Base-by-base conservation (phyloP, 1,140 invertebrate species). In the Hylaeus anthracinus region DNA sequence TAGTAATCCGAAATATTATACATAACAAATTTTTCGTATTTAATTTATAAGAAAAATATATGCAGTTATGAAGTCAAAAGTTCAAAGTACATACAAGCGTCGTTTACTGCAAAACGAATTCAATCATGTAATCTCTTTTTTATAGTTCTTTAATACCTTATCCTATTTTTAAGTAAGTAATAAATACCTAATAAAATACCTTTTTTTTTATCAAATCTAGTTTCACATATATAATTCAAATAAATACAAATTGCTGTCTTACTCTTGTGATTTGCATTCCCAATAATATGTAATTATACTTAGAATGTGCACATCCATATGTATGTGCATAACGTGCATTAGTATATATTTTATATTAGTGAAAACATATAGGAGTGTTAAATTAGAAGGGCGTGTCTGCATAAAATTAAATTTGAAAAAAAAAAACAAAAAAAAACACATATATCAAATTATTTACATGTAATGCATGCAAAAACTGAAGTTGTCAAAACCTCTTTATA, bases 301-400 rank as follows among this genome's bases (percentile, higher is more conserved):
- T 72, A 64, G 60, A 79, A 72, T 45, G 64, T 64, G 61, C 12
- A 63, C 12, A 56, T 48, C 72, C 61, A 65, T 48, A 72, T 72
- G 72, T 56, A 72, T 48, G 45, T 15, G 43, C 55, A 45, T 70
- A 70, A 77, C 26, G 26, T 26, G 26, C 26, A 26, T 26, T 26
- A 26, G 26, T 26, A 26, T 26, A 26, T 26, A 26, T 26, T 26
- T 26, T 26, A 26, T 26, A 26, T 26, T 26, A 26, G 26, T 26
- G 26, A 26, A 26, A 26, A 26, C 26, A 26, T 26, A 26, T 26
- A 26, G 26, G 26, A 26, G 26, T 26, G 26, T 26, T 26, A 26
- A 26, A 26, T 26, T 26, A 26, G 26, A 26, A 26, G 26, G 26
- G 26, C 26, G 26, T 26, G 26, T 26, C 26, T 26, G 26, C 26